phyloP scores from a whole-genome alignment of 2,888 invertebrate genomes.

The Embidobia sp. region DNA sequence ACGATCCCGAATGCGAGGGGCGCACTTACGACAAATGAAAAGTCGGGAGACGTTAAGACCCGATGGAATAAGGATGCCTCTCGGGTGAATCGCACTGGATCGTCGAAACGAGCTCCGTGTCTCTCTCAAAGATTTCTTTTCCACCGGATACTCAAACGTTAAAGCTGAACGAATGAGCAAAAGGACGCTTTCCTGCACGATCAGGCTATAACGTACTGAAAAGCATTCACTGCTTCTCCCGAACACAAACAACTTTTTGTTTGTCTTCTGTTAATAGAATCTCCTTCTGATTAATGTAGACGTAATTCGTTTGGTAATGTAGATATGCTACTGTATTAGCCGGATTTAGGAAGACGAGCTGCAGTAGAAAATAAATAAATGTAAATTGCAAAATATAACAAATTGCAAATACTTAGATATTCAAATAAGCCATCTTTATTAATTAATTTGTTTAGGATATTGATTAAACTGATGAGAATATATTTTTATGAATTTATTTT shows the following conservation, averaged over 20 bases:
- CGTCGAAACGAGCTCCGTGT: slow-evolving; percentile 40
- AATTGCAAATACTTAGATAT: too few relatives aligned
- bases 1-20: slow-evolving; percentile 34
- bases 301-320: slow-evolving; percentile 7
- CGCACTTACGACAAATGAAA: slow-evolving; percentile 57
- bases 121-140: slow-evolving; percentile 53
- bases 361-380: too few relatives aligned
- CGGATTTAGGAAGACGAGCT: too few relatives aligned
- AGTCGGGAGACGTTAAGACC: slow-evolving; percentile 52
- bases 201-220: slow-evolving; percentile 20
- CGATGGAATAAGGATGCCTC: slow-evolving; percentile 56
- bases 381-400: too few relatives aligned
- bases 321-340: too few relatives aligned
- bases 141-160: slow-evolving; percentile 42
- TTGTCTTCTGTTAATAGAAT: slow-evolving; percentile 44
- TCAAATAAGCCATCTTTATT: too few relatives aligned
- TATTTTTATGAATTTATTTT: too few relatives aligned
- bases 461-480: too few relatives aligned
- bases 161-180: slow-evolving; percentile 43
- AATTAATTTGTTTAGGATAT: too few relatives aligned
- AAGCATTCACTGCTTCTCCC: slow-evolving; percentile 15
- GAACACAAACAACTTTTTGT: slow-evolving; percentile 49
- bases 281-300: slow-evolving; percentile 27
- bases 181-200: slow-evolving; percentile 44
- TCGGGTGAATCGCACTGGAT: slow-evolving; percentile 40